These are phyloP conservation scores for Lipophrys pholis DNA, from an alignment of 2,113 vertebrate genomes.

Conservation along the genomic window DNA sequence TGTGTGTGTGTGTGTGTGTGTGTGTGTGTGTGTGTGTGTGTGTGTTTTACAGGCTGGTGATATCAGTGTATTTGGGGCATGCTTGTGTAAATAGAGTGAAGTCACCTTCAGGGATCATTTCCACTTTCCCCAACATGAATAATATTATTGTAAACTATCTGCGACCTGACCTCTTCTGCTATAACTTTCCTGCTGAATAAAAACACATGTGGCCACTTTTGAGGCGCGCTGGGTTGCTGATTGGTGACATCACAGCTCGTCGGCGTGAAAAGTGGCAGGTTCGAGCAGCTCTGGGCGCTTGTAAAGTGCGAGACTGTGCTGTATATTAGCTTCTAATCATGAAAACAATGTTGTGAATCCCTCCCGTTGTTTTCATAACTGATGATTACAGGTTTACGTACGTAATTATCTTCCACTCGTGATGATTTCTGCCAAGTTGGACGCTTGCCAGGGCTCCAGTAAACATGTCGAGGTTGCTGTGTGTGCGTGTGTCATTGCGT, in stretches of 20 bases:
- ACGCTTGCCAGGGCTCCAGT: constrained; percentile 5
- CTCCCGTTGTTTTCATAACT: constrained; percentile 41
- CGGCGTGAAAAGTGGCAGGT: constrained; percentile 67
- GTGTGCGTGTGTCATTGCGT: constrained; percentile 35
- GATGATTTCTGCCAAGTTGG: constrained; percentile 34
- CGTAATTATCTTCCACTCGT: constrained; percentile 30
- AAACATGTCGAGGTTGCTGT: constrained; percentile 20
- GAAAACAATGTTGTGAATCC: constrained; percentile 41
- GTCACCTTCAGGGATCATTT: constrained; percentile 75
- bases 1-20: constrained; percentile 34
- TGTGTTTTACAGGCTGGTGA: constrained; percentile 58
- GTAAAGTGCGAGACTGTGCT: constrained; percentile 50
- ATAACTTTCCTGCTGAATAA: constrained; percentile 73
- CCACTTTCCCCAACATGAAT: constrained; percentile 78
- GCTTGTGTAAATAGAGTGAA: constrained; percentile 78
- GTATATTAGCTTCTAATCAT: constrained; percentile 48
- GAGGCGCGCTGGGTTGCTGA: constrained; percentile 42
- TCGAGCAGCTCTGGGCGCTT: constrained; percentile 45
- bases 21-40: constrained; percentile 31
- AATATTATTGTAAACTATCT: constrained; percentile 81
- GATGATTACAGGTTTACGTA: constrained; percentile 40
- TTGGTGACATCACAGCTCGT: constrained; percentile 71
- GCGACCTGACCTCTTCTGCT: constrained; percentile 76
- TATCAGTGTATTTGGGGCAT: constrained; percentile 74
- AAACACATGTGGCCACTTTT: constrained; percentile 75